Evolutionary conservation across 2,888 invertebrate species (phyloP), one percentile per base, ranked within the genome.

Genomic region (Ormyrus thymus): DNA sequence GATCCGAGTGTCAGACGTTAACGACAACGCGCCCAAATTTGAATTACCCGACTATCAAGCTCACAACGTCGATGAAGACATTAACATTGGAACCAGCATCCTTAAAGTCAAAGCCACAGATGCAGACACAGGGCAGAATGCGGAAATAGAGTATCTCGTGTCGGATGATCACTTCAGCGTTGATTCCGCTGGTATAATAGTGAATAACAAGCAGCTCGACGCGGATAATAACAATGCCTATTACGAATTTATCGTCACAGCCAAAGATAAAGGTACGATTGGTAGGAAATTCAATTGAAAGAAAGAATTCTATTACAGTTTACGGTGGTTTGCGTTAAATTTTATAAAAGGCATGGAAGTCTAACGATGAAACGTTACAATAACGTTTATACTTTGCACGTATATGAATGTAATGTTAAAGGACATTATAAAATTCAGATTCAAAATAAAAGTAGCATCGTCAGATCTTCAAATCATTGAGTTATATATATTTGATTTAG

Each of bases 221-320:
- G 98, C 98, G 7, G 98, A 98, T 89, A 97, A 98, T 88, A 97
- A 98, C 88, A 97, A 97, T 89, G 97, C 97, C 61, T 98, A 98
- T 90, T 98, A 98, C 87, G 97, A 98, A 90, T 97, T 98, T 87
- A 93, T 93, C 50, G 97, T 98, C 43, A 97, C 97, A 3, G 98
- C 98, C 8, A 97, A 95, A 89, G 98, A 98, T 88, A 97, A 97
- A 90, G 98, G 92, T 92, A 70, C n/a, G 29, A 29, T 29, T 29
- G 29, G 29, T 29, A 29, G 29, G 29, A 29, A 1, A 29, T 29
- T 29, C 29, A 29, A 29, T 29, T 29, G 29, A 29, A 29, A 29
- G 29, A 29, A 2, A 29, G 29, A 29, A 29, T 29, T 29, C 29
- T 29, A 29, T 1, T 29, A 4, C 29, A 29, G 29, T 29, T 0